These are phyloP conservation scores for Rhinopithecus roxellana DNA, from an alignment of 2,113 vertebrate genomes.

Conservation along the genomic window DNA sequence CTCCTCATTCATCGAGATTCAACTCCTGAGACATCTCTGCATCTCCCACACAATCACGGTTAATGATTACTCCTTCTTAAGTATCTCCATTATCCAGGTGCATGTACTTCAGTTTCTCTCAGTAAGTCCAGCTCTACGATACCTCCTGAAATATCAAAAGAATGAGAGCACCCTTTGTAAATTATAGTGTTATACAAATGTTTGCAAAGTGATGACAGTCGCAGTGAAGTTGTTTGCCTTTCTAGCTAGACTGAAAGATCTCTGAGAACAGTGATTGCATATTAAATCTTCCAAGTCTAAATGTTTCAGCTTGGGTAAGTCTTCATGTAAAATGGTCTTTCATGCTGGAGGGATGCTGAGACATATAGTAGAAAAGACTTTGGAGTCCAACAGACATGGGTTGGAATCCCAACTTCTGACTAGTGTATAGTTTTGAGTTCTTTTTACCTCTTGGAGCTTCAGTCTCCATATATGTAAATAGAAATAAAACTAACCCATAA, in stretches of 20 bases:
- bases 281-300: neutral
- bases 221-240: neutral
- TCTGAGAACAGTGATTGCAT: neutral
- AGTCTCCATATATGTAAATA: neutral
- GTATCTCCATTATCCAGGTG: neutral
- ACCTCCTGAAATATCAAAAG: neutral
- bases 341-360: neutral
- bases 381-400: neutral
- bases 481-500: neutral
- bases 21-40: neutral
- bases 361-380: neutral
- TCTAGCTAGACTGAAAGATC: neutral
- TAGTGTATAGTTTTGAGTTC: neutral
- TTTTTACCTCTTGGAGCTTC: neutral
- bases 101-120: neutral
- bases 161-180: neutral
- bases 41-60: neutral
- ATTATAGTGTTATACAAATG: constrained; percentile 1
- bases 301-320: neutral
- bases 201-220: constrained; percentile 6
- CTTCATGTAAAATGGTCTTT: neutral
- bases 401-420: neutral
- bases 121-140: neutral
- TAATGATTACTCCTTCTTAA: neutral
- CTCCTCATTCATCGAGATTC: neutral